Conservation (phyloP, 2,888 invertebrate genomes). For the Neoaliturus tenellus region DNA sequence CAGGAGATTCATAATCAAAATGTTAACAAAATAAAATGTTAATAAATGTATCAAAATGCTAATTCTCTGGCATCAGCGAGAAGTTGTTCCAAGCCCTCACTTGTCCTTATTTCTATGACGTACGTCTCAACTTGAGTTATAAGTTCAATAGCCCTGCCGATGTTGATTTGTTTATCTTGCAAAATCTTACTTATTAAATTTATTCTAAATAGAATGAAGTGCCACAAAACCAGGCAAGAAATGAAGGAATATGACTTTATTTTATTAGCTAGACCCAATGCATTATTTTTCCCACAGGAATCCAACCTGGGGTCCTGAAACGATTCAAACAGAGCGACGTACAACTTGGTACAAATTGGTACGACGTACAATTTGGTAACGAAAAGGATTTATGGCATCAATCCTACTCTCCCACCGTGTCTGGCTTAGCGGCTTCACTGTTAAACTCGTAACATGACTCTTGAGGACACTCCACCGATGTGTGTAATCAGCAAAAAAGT, state of each 20-base stretch:
- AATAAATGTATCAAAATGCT: background rate
- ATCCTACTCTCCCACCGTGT: conserved; percentile 47
- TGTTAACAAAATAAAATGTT: background rate
- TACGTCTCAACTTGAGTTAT: background rate
- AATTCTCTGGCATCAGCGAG: background rate
- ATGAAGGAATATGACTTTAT: background rate
- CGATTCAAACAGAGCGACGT: conserved; percentile 21
- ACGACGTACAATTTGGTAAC: conserved; percentile 1
- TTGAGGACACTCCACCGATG: conserved; percentile 21
- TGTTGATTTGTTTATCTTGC: background rate
- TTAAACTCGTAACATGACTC: background rate
- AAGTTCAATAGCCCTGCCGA: background rate
- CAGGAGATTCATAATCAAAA: background rate
- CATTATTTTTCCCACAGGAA: conserved; percentile 1
- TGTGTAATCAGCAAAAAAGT: conserved; percentile 36
- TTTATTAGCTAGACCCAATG: background rate
- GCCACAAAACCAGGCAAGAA: conserved; percentile 25
- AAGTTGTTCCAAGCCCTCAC: background rate
- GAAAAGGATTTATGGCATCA: conserved; percentile 10
- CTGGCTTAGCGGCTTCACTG: conserved; percentile 27
- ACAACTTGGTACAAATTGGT: background rate
- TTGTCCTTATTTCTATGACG: background rate
- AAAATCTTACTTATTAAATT: conserved; percentile 8
- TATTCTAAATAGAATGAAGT: background rate
- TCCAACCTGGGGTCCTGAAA: conserved; percentile 8